These are phyloP conservation scores for Bovichtus variegatus DNA, from an alignment of 2,797 vertebrate species.

Conservation along the genomic window DNA sequence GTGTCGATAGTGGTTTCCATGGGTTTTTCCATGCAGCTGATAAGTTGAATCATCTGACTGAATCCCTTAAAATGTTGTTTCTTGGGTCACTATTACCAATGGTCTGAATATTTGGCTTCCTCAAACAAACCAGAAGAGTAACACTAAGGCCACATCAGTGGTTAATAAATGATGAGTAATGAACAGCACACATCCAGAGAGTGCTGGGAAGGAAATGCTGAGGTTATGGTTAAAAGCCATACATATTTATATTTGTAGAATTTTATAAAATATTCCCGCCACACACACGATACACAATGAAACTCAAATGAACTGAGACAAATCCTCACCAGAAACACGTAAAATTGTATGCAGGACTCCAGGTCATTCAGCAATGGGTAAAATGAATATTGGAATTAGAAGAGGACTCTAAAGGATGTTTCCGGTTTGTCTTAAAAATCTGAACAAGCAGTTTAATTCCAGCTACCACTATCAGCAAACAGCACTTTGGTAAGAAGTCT, in stretches of 20 bases:
- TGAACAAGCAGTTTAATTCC: conserved; percentile 25
- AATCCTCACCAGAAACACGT: conserved; percentile 11
- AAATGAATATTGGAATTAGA: conserved; percentile 17
- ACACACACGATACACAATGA: no score
- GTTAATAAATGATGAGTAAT: conserved; percentile 36
- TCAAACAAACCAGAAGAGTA: conserved; percentile 20
- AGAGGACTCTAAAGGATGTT: conserved; percentile 1
- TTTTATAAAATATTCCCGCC: no score
- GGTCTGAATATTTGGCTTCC: background rate
- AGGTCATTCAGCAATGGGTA: background rate
- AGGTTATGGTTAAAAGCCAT: conserved; percentile 16
- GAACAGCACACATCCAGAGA: background rate
- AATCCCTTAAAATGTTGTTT: conserved; percentile 2
- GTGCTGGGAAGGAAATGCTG: conserved; percentile 8
- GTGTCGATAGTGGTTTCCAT: background rate
- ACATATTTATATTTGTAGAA: no score
- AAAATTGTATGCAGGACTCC: background rate
- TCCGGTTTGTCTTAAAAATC: background rate
- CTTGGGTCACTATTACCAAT: conserved; percentile 9
- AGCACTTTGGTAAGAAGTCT: conserved; percentile 1
- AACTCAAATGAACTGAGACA: background rate
- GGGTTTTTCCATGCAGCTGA: conserved; percentile 13
- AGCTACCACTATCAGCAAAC: conserved; percentile 15
- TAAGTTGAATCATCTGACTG: conserved; percentile 14
- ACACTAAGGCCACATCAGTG: conserved; percentile 19